These are phyloP conservation scores for Serrognathus titanus DNA, from an alignment of 2,888 invertebrate genomes.

Conservation along the genomic window DNA sequence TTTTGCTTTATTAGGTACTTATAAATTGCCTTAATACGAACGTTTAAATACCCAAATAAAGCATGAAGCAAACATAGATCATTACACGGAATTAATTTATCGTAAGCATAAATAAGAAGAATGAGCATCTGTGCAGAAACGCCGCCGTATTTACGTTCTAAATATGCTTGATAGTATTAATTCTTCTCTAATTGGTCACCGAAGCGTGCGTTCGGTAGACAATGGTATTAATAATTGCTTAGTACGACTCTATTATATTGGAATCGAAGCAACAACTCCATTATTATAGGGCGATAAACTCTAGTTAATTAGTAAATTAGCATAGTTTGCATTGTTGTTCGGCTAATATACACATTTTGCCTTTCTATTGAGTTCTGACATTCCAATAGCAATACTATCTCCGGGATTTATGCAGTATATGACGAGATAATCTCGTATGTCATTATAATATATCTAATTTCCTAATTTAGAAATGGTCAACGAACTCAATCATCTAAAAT, in stretches of 20 bases:
- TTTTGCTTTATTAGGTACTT: no score
- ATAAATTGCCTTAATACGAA: no score
- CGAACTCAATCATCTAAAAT: no score
- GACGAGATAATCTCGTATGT: neutral
- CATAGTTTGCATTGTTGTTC: constrained; percentile 23
- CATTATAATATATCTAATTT: neutral
- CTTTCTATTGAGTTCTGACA: neutral
- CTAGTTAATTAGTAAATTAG: constrained; percentile 28
- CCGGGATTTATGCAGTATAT: neutral
- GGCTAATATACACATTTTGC: neutral
- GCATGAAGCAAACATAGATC: no score
- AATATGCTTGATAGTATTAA: no score
- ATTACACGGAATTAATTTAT: no score
- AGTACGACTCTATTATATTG: neutral
- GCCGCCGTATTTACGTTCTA: no score
- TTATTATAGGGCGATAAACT: constrained; percentile 26
- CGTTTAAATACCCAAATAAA: no score
- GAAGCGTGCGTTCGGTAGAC: neutral
- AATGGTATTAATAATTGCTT: constrained; percentile 2
- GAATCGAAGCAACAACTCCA: constrained; percentile 3
- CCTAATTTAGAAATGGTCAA: no score
- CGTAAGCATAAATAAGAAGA: no score
- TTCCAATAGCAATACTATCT: neutral
- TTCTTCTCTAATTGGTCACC: neutral
- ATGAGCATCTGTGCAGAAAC: no score